Base-by-base conservation (phyloP, 2,888 invertebrate species). In the Hermaeophaga mercurialis region DNA sequence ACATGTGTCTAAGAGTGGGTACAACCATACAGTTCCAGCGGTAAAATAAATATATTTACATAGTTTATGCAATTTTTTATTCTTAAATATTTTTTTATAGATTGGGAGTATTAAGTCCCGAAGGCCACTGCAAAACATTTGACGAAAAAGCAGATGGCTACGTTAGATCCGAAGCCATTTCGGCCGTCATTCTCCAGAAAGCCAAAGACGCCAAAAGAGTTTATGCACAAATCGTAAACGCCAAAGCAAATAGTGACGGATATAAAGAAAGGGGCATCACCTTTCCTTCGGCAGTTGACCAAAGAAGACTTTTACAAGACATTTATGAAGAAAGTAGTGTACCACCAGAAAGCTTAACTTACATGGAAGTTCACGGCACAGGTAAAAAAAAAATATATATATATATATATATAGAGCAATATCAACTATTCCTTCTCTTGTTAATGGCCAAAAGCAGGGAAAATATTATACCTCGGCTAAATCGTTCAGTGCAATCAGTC, bases 51-150 rank as follows among this genome's bases (percentile, higher is more conserved):
- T n/a, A 26, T 14, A 11, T 39, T 26, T n/a, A n/a, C n/a, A n/a
- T n/a, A n/a, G n/a, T 31, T 8, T 11, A 38, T 24, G 7, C 33
- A 19, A n/a, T n/a, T n/a, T n/a, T n/a, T n/a, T n/a, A n/a, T n/a
- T n/a, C n/a, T n/a, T n/a, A n/a, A 24, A 6, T 39, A 15, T 31
- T 44, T n/a, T 14, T 12, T 34, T 34, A 5, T 12, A 72, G 86
- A 67, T 79, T 87, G 74, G 89, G 89, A 54, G 89, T 90, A 70
- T 76, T 97, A 19, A 90, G 94, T 1, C 79, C 84, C 0, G 90
- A 95, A 61, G 96, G 97, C 0, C 83, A 83, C 39, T 96, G 96
- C 77, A 92, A 92, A 71, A 88, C 91, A 39, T 97, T 98, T 73
- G 96, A 97, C 77, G 86, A 86, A 63, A 82, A 84, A 41, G 91